Percentiles rank a stretch among this genome's conserved stretches.
Conservation (phyloP, 2,888 invertebrate species). For the Limnephilus auricula region DNA sequence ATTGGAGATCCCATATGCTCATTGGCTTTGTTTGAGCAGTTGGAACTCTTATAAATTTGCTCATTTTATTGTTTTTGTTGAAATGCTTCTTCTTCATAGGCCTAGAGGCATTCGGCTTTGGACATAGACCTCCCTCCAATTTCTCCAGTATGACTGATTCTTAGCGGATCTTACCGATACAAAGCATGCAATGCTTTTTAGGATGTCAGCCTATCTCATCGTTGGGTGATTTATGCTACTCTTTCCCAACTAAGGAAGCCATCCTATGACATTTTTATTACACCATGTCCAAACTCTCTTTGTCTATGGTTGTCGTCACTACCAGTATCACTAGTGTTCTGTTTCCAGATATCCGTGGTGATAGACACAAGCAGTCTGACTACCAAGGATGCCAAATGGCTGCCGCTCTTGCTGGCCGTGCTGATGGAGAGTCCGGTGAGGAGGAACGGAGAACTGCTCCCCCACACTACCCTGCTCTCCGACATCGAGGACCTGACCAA, state of each 20-base stretch:
- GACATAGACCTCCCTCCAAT: background rate
- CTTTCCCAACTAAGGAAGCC: background rate
- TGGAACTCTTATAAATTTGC: background rate
- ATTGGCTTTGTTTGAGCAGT: background rate
- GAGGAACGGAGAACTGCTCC: slow-evolving; percentile 77
- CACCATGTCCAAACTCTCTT: background rate
- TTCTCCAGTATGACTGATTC: background rate
- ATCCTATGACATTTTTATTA: background rate
- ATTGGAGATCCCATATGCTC: background rate
- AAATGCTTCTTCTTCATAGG: no score
- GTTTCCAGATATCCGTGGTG: slow-evolving; percentile 82
- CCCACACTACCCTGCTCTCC: slow-evolving; percentile 87
- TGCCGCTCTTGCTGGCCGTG: slow-evolving; percentile 86
- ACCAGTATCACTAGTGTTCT: background rate
- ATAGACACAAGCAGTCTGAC: slow-evolving; percentile 83
- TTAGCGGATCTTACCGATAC: background rate
- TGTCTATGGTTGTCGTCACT: background rate
- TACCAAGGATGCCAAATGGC: slow-evolving; percentile 81
- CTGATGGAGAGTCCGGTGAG: slow-evolving; percentile 87
- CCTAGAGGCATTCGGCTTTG: background rate
- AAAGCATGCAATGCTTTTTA: no score
- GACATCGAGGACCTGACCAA: slow-evolving; percentile 87
- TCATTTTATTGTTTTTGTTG: no score
- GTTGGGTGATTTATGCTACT: background rate
- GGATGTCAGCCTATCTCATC: no score